Percentiles rank a stretch among this genome's conserved stretches.
Conservation (phyloP, 2,113 vertebrate species). For the Halcyon senegalensis region DNA sequence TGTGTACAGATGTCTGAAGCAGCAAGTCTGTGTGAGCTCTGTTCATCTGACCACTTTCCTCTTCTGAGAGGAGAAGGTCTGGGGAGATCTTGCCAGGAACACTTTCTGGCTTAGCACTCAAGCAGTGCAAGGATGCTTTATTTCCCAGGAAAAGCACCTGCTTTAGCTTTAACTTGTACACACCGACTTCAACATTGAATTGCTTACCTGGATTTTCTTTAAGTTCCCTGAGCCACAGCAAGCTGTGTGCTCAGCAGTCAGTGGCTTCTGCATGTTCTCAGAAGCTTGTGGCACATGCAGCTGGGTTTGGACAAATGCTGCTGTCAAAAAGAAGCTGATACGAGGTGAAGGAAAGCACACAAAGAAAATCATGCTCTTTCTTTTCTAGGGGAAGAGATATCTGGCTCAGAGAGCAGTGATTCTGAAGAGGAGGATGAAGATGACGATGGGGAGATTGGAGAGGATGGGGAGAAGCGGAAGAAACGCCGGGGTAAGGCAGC, state of each 20-base stretch:
- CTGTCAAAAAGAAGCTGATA: not conserved
- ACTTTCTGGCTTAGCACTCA: not conserved
- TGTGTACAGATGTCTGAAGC: not conserved
- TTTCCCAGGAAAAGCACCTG: not conserved
- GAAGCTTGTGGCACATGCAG: not conserved
- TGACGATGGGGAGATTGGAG: conserved; percentile 87
- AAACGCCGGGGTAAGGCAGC: conserved; percentile 85
- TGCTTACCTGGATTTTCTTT: not conserved
- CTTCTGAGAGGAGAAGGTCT: not conserved
- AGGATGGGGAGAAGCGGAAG: conserved; percentile 87
- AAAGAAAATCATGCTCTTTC: not conserved
- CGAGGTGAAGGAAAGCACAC: not conserved
- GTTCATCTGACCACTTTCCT: not conserved
- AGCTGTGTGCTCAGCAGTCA: not conserved
- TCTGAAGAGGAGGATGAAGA: conserved; percentile 93
- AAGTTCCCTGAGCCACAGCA: not conserved
- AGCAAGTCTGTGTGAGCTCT: not conserved
- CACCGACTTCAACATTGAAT: not conserved
- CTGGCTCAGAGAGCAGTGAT: conserved; percentile 91
- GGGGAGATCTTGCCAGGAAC: not conserved
- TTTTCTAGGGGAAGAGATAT: conserved; percentile 92
- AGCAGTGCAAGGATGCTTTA: not conserved
- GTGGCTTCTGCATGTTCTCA: not conserved
- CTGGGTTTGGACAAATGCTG: not conserved
- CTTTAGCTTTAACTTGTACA: not conserved